Percentiles rank a stretch among this genome's conserved stretches.
Conservation (phyloP, 2,888 invertebrate genomes). For the Bombyx huttoni region DNA sequence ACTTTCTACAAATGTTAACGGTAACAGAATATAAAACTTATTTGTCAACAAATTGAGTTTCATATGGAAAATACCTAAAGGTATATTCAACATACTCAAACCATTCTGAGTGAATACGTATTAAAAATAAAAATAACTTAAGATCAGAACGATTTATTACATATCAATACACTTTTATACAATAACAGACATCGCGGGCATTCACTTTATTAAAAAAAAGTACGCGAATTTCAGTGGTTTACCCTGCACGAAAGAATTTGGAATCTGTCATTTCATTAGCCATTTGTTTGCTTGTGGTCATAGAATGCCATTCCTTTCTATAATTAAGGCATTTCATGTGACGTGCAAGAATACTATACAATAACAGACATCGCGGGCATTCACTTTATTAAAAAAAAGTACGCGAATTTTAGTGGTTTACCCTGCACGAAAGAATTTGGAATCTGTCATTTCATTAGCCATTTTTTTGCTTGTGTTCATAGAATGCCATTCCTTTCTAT, state of each 20-base stretch:
- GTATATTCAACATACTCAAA: too few species aligned
- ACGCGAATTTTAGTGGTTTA: constrained; percentile 26
- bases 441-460: constrained; percentile 23
- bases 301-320: constrained; percentile 10
- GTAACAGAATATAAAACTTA: too few species aligned
- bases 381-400: constrained; percentile 14
- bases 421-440: constrained; percentile 67
- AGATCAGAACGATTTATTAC: constrained; percentile 32
- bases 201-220: constrained; percentile 14
- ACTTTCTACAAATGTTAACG: too few species aligned
- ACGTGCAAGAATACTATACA: constrained; percentile 8
- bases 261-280: constrained; percentile 25
- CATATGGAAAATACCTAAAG: too few species aligned
- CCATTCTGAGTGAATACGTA: not conserved
- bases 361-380: constrained; percentile 27
- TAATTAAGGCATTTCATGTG: constrained; percentile 21
- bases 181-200: constrained; percentile 28
- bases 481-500: constrained; percentile 7
- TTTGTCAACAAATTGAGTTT: too few species aligned
- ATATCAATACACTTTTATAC: constrained; percentile 30
- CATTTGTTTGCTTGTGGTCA: constrained; percentile 6
- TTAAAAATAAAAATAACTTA: constrained; percentile 12
- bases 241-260: constrained; percentile 67
- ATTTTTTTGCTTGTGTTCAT: constrained; percentile 10
- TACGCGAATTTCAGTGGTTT: constrained; percentile 21